Percentiles rank a stretch among this genome's conserved stretches.
Evolutionary conservation across 2,888 invertebrate species (phyloP).

Genomic region (Polia nebulosa): DNA sequence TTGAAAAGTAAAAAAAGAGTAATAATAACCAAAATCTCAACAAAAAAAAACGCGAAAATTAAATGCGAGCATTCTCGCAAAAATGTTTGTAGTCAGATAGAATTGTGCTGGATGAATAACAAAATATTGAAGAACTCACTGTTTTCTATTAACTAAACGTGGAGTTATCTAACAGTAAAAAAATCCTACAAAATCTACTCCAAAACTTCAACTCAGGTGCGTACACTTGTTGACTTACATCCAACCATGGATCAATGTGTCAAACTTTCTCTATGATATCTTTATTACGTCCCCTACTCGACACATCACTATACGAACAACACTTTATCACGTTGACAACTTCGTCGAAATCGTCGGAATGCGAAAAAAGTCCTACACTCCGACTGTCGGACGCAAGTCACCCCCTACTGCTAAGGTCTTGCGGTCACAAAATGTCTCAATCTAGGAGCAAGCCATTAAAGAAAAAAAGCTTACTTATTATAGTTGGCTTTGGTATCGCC

Average conservation of each 20-base stretch:
- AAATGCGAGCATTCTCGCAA: background rate
- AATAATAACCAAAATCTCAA: too few species aligned
- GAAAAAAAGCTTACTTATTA: conserved; percentile 77
- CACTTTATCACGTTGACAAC: conserved; percentile 81
- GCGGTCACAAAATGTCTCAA: conserved; percentile 89
- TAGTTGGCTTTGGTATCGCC: conserved; percentile 72
- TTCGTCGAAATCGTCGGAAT: conserved; percentile 85
- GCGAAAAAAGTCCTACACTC: conserved; percentile 77
- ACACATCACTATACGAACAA: conserved; percentile 66
- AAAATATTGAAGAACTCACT: too few species aligned
- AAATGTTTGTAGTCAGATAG: background rate
- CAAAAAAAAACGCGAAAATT: too few species aligned
- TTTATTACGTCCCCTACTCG: conserved; percentile 67
- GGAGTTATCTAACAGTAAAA: too few species aligned
- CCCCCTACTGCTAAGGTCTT: conserved; percentile 86
- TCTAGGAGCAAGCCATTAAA: conserved; percentile 72
- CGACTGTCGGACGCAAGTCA: conserved; percentile 74
- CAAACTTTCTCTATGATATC: conserved; percentile 61
- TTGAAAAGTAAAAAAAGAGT: too few species aligned
- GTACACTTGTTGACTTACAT: conserved; percentile 54
- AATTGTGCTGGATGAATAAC: background rate
- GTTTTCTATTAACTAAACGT: too few species aligned
- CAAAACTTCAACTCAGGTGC: background rate
- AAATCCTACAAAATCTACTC: background rate
- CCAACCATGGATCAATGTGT: conserved; percentile 40